phyloP scores from a whole-genome alignment of 2,113 vertebrate species.

The Crotalus tigris region DNA sequence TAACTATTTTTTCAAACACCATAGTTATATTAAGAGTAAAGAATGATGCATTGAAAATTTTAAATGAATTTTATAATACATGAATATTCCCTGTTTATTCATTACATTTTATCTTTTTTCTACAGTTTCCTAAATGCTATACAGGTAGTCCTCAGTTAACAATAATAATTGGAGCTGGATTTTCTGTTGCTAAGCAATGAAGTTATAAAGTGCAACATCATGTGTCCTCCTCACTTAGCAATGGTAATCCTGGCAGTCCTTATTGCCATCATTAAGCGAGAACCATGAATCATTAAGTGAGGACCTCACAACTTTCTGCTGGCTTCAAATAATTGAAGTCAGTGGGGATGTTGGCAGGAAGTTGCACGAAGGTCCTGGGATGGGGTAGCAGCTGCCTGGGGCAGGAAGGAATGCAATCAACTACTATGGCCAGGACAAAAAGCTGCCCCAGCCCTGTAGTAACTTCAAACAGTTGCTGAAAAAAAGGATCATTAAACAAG shows the following conservation, averaged over 20 bases:
- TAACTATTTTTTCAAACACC: neutral
- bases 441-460: neutral
- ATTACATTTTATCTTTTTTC: neutral
- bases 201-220: neutral
- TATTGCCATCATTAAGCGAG: neutral
- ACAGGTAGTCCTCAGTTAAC: neutral
- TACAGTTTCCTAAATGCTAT: neutral
- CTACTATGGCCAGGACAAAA: neutral
- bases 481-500: neutral
- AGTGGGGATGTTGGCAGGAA: neutral
- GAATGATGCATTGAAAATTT: neutral
- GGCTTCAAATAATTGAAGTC: neutral
- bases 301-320: neutral
- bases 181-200: neutral
- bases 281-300: neutral
- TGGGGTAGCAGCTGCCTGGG: neutral
- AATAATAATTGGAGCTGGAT: neutral
- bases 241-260: neutral
- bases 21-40: neutral
- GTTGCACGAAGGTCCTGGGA: neutral
- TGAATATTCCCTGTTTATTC: neutral
- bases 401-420: neutral
- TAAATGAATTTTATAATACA: neutral
- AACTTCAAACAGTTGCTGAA: neutral
- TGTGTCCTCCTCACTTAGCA: neutral